Evolutionary conservation across 64 coral and sea anemone genomes (phyloP).

Genomic region (Anthopleura sola): DNA sequence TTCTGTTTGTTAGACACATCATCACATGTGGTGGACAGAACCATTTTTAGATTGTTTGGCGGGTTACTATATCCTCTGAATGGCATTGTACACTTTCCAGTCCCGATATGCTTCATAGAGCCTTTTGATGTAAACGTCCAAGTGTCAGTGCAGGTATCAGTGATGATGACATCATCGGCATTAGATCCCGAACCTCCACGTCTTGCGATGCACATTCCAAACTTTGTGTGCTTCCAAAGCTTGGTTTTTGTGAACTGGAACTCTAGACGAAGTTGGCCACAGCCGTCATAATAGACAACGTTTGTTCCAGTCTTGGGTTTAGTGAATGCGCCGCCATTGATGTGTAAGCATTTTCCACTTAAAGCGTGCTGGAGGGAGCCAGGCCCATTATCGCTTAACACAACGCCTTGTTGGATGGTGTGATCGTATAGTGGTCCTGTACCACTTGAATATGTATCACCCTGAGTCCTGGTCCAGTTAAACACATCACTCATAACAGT

Average conservation of each 20-base stretch:
- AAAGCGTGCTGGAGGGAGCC: slow-evolving; percentile 66
- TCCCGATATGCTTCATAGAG: slow-evolving; percentile 50
- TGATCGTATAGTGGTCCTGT: slow-evolving; percentile 75
- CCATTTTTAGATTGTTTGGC: slow-evolving; percentile 51
- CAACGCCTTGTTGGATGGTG: slow-evolving; percentile 75
- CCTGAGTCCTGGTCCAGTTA: slow-evolving; percentile 86
- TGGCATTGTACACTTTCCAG: slow-evolving; percentile 57
- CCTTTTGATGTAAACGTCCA: slow-evolving; percentile 66
- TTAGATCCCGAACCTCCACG: slow-evolving; percentile 39
- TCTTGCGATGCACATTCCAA: slow-evolving; percentile 44
- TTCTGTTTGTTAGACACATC: slow-evolving; percentile 43
- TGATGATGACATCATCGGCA: slow-evolving; percentile 68
- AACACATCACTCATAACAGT: slow-evolving; percentile 45
- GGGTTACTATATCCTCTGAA: slow-evolving; percentile 24
- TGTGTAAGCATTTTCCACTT: slow-evolving; percentile 64
- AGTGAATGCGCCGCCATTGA: slow-evolving; percentile 24
- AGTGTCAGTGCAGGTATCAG: slow-evolving; percentile 52
- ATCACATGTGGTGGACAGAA: slow-evolving; percentile 52
- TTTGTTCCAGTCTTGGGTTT: slow-evolving; percentile 59
- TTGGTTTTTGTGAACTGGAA: slow-evolving; percentile 69
- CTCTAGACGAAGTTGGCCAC: slow-evolving; percentile 63
- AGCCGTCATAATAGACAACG: slow-evolving; percentile 69
- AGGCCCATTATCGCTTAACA: slow-evolving; percentile 54
- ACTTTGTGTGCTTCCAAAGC: slow-evolving; percentile 58
- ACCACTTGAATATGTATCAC: slow-evolving; percentile 53